These are phyloP conservation scores for Lasioglossum baleicum DNA, from an alignment of 1,140 invertebrate genomes.

Conservation along the genomic window DNA sequence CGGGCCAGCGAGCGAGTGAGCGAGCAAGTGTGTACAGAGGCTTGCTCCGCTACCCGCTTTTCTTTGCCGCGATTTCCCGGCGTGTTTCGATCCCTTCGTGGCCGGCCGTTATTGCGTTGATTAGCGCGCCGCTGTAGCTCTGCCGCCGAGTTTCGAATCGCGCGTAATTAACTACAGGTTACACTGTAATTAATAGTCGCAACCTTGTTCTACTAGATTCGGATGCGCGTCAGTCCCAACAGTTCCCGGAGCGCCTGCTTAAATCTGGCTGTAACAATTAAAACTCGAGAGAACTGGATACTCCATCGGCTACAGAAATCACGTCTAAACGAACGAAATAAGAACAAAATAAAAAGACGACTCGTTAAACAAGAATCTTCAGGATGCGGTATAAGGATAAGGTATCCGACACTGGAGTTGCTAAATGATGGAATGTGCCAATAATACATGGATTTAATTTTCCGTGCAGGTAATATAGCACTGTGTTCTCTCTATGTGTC, in stretches of 20 bases:
- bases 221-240: constrained; percentile 10
- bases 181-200: constrained; percentile 43
- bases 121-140: constrained; percentile 19
- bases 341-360: too few species aligned
- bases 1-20: too few species aligned
- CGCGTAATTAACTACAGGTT: constrained; percentile 42
- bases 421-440: too few species aligned
- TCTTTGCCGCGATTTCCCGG: constrained; percentile 29
- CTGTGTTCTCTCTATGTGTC: too few species aligned
- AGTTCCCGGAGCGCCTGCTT: background rate
- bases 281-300: background rate
- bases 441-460: too few species aligned
- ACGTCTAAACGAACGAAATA: background rate
- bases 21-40: background rate
- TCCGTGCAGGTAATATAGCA: too few species aligned
- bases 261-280: constrained; percentile 2
- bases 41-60: constrained; percentile 20
- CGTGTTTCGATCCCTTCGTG: constrained; percentile 27
- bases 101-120: constrained; percentile 41
- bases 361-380: too few species aligned
- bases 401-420: too few species aligned
- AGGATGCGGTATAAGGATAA: too few species aligned
- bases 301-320: background rate
- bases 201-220: constrained; percentile 6
- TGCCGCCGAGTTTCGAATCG: constrained; percentile 34